Base-by-base conservation (phyloP, 2,113 vertebrate species). In the Sapayoa aenigma region DNA sequence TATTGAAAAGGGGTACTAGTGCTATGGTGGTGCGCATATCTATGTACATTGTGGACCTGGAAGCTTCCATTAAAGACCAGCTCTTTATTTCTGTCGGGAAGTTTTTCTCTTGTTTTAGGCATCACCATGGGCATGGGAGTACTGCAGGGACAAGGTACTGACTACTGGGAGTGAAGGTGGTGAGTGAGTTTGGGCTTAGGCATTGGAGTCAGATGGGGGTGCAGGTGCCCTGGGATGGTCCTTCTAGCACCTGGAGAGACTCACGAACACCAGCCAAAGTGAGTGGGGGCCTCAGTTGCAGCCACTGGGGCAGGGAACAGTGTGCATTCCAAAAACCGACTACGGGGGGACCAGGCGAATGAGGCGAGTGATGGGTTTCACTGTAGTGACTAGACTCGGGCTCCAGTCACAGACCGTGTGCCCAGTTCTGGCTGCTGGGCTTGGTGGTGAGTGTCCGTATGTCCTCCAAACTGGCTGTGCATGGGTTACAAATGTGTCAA, bases 291-390 rank as follows among this genome's bases (percentile, higher is more conserved):
- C 46, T 59, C 5, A 0, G 19, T 4, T 4, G 11, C 25, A 67
- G 18, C n/a, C n/a, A 5, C 5, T 42, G 18, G 28, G 49, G 16
- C 15, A 52, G 44, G 11, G 27, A 72, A 33, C 12, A 28, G 5
- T 10, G 12, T 21, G 13, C 0, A 1, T 52, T 15, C 50, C 3
- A 0, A 50, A 65, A 72, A 47, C 1, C n/a, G 67, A 0, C 22
- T 42, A 17, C 10, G 7, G 9, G 10, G 22, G 12, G 8, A 62
- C 2, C 18, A 68, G 30, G 31, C 50, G 41, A 86, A 49, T 37
- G 30, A 80, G 9, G 6, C 0, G 4, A 74, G 9, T 23, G 37
- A 53, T 25, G 17, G 21, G 8, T 9, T 41, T 31, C 18, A 23
- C 42, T 23, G 31, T 12, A 19, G 27, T 46, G 21, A 21, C 22